phyloP scores from a whole-genome alignment of 2,113 vertebrate species.

The Callocephalon fimbriatum region DNA sequence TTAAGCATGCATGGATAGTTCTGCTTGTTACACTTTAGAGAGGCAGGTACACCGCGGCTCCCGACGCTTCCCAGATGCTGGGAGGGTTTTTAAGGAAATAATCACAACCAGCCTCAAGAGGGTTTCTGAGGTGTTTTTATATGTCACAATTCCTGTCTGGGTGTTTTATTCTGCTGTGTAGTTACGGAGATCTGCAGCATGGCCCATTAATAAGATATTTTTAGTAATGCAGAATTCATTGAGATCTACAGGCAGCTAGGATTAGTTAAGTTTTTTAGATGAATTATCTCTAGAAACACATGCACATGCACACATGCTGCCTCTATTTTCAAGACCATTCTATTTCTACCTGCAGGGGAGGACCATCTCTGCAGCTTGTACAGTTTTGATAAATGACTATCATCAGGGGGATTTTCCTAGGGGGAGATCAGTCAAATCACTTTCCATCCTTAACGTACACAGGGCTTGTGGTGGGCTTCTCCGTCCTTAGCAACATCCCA shows the following conservation, averaged over 20 bases:
- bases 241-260: neutral
- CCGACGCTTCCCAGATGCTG: accelerated
- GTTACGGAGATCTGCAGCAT: neutral
- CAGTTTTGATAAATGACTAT: neutral
- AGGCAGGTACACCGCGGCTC: neutral
- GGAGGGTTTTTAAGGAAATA: neutral
- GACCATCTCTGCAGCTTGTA: neutral
- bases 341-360: neutral
- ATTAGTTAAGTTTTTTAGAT: neutral
- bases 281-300: neutral
- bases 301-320: neutral
- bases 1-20: accelerated
- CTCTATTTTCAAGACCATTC: slow-evolving; percentile 25
- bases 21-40: neutral
- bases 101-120: neutral
- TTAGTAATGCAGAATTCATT: neutral
- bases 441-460: neutral
- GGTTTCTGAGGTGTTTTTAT: neutral
- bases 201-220: neutral
- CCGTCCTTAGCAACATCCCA: neutral
- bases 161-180: neutral
- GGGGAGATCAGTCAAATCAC: neutral
- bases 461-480: neutral
- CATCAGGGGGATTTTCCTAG: neutral
- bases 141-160: neutral